These are phyloP conservation scores for Scelioninae gen. 2 DNA, from an alignment of 2,888 invertebrate species.

Conservation along the genomic window DNA sequence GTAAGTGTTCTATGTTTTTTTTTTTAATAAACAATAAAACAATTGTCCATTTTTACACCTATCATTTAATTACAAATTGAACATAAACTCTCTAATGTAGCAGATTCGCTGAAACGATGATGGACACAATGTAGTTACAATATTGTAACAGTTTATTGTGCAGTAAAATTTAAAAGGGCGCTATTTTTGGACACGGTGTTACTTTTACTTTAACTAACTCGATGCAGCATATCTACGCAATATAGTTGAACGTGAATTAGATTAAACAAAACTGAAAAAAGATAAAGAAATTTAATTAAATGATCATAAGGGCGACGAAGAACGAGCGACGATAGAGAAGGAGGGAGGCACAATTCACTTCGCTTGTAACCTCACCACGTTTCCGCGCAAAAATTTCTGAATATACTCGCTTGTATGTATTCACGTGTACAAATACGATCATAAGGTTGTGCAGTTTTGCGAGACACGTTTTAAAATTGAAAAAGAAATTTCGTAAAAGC, in stretches of 20 bases:
- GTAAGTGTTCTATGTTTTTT: too few species aligned
- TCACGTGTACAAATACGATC: conserved; percentile 12
- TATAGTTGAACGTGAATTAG: conserved; percentile 17
- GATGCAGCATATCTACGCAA: conserved; percentile 9
- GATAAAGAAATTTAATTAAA: conserved; percentile 20
- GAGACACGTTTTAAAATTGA: conserved; percentile 1
- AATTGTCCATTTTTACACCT: too few species aligned
- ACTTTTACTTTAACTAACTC: conserved; percentile 15
- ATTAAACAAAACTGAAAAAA: conserved; percentile 18
- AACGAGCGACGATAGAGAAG: background rate
- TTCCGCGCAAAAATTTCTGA: conserved; percentile 5
- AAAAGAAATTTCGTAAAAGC: background rate
- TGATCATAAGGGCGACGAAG: conserved; percentile 5
- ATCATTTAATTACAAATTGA: too few species aligned
- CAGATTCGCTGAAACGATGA: too few species aligned
- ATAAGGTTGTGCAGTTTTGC: background rate
- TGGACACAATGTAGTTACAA: too few species aligned
- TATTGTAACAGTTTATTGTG: background rate
- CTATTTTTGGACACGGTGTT: too few species aligned
- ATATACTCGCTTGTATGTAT: conserved; percentile 3
- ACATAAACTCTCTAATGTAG: too few species aligned
- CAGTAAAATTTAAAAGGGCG: too few species aligned
- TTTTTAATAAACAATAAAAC: too few species aligned
- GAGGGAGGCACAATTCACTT: background rate
- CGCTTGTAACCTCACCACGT: background rate